Evolutionary conservation across 2,797 vertebrate species (phyloP).

Genomic region (Protonibea diacanthus): DNA sequence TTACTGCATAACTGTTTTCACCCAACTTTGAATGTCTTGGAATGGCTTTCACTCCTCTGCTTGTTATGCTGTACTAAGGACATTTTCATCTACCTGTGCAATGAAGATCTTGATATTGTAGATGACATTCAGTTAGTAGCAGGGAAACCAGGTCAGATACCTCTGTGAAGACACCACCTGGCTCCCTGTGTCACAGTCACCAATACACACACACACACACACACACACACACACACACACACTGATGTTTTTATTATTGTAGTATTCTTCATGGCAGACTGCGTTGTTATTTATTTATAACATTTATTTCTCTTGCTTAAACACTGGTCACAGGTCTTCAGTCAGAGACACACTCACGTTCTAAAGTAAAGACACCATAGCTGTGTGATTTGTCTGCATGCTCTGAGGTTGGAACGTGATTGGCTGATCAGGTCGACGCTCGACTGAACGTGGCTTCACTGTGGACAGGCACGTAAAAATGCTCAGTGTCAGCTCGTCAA

Average conservation of each 20-base stretch:
- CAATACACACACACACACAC: conserved; percentile 6
- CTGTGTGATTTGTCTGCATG: conserved; percentile 35
- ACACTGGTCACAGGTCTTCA: no score
- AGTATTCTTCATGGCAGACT: no score
- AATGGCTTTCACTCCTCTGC: background rate
- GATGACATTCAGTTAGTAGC: conserved; percentile 65
- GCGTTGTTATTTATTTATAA: no score
- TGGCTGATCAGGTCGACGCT: conserved; percentile 50
- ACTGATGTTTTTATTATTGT: background rate
- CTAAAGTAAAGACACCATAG: background rate
- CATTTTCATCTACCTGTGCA: conserved; percentile 29
- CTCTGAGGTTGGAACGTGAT: conserved; percentile 39
- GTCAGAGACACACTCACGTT: no score
- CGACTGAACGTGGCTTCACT: conserved; percentile 74
- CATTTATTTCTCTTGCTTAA: no score
- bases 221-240: conserved; percentile 14
- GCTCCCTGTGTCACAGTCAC: conserved; percentile 12
- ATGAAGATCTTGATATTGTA: conserved; percentile 40
- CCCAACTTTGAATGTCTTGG: background rate
- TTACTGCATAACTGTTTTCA: background rate
- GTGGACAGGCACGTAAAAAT: conserved; percentile 65
- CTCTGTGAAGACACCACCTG: conserved; percentile 60
- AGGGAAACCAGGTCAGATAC: conserved; percentile 67
- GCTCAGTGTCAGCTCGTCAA: background rate
- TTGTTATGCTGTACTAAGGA: background rate